phyloP scores from a whole-genome alignment of 2,888 invertebrate genomes.

The Troides oblongomaculatus region DNA sequence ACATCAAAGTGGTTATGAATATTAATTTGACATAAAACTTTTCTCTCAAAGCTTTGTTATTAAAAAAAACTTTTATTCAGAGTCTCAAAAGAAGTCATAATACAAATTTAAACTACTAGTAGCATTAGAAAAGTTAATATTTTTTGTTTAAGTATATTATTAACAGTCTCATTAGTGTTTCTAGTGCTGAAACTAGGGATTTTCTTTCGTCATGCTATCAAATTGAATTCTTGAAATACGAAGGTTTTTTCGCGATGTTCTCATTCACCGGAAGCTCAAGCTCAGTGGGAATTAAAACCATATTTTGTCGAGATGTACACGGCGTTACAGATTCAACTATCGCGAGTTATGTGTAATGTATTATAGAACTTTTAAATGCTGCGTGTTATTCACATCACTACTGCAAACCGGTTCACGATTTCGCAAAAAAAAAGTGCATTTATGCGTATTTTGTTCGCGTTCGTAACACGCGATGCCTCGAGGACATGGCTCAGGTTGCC shows the following conservation, averaged over 20 bases:
- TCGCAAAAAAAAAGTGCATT: constrained; percentile 38
- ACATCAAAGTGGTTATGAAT: constrained; percentile 5
- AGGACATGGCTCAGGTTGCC: constrained; percentile 33
- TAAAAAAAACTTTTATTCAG: background rate
- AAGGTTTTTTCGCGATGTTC: too few species aligned
- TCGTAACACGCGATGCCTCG: constrained; percentile 38
- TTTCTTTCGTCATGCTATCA: too few species aligned
- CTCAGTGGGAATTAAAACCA: too few species aligned
- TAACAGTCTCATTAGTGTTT: too few species aligned
- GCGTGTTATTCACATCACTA: constrained; percentile 9
- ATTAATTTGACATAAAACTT: constrained; percentile 2
- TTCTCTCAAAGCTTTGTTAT: constrained; percentile 1
- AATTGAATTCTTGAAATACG: too few species aligned
- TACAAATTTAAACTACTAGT: background rate
- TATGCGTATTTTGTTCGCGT: constrained; percentile 33
- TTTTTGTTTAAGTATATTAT: background rate
- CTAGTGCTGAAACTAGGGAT: too few species aligned
- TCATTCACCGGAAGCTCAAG: too few species aligned
- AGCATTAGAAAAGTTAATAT: background rate
- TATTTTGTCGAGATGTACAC: too few species aligned
- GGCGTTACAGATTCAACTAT: too few species aligned
- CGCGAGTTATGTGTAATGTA: too few species aligned
- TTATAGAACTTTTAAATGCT: background rate
- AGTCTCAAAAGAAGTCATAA: background rate
- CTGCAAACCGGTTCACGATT: constrained; percentile 28